Conservation (phyloP, 2,888 invertebrate species). For the Nomada ruficornis region DNA sequence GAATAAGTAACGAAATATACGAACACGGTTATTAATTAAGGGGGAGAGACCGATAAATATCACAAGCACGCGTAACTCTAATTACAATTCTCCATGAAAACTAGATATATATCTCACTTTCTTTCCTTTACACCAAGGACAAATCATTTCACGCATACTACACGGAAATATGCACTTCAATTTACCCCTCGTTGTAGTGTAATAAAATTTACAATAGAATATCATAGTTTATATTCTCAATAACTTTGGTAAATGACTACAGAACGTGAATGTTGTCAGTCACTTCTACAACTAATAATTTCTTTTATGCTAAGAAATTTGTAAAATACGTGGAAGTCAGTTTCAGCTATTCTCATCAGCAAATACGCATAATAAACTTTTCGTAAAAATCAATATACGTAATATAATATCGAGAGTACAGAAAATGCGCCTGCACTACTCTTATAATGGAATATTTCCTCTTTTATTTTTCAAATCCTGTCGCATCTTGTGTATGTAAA, state of each 20-base stretch:
- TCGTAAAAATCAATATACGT: conserved; percentile 26
- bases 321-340: conserved; percentile 49
- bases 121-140: conserved; percentile 34
- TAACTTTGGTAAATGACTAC: conserved; percentile 74
- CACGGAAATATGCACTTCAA: conserved; percentile 43
- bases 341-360: conserved; percentile 40
- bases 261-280: conserved; percentile 66
- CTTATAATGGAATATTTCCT: conserved; percentile 36
- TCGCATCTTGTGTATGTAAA: conserved; percentile 50
- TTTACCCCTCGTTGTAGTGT: conserved; percentile 53
- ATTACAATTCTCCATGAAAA: conserved; percentile 48
- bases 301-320: conserved; percentile 45
- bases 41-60: conserved; percentile 51
- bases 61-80: conserved; percentile 48
- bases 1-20: conserved; percentile 43
- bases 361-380: conserved; percentile 31
- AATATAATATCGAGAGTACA: conserved; percentile 30
- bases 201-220: conserved; percentile 65
- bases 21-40: conserved; percentile 30
- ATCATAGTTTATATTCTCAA: conserved; percentile 55
- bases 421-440: conserved; percentile 45
- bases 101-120: conserved; percentile 43
- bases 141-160: conserved; percentile 40
- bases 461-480: conserved; percentile 61
- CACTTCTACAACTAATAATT: conserved; percentile 66